Conservation (phyloP, 1,140 invertebrate genomes). For the Laupala kohalensis region DNA sequence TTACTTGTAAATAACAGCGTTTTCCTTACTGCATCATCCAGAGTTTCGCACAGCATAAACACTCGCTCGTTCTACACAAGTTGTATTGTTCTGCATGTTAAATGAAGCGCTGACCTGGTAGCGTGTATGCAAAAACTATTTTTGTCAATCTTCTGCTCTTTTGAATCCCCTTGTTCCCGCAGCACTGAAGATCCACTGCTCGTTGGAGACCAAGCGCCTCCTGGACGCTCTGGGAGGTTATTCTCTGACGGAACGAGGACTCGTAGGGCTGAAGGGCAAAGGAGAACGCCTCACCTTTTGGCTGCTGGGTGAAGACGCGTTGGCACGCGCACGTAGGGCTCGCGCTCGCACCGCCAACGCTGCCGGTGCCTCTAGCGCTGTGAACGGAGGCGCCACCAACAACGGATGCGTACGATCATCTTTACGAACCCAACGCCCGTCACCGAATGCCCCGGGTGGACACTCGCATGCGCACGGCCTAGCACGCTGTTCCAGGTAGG, state of each 20-base stretch:
- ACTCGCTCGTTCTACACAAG: no score
- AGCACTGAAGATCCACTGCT: slow-evolving; percentile 79
- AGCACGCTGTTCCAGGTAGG: neutral
- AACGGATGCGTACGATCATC: slow-evolving; percentile 15
- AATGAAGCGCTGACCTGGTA: no score
- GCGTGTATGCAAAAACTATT: no score
- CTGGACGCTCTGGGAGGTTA: slow-evolving; percentile 70
- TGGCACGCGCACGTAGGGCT: slow-evolving; percentile 19
- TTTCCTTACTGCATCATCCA: no score
- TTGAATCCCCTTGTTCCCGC: no score
- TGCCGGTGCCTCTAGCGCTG: slow-evolving; percentile 37
- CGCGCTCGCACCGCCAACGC: slow-evolving; percentile 18
- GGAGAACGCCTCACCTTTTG: slow-evolving; percentile 75
- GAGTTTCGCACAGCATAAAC: no score
- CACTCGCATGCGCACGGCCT: neutral
- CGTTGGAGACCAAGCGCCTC: slow-evolving; percentile 53
- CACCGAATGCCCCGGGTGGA: neutral
- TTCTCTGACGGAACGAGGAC: slow-evolving; percentile 56
- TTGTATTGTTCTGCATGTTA: no score
- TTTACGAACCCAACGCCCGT: neutral
- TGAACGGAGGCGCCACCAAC: neutral
- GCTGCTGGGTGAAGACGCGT: slow-evolving; percentile 61
- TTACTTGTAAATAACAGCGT: no score
- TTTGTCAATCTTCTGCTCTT: no score
- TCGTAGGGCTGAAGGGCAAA: slow-evolving; percentile 77